Evolutionary conservation across 2,797 vertebrate species (phyloP).

Genomic region (Chloroceryle amazona): DNA sequence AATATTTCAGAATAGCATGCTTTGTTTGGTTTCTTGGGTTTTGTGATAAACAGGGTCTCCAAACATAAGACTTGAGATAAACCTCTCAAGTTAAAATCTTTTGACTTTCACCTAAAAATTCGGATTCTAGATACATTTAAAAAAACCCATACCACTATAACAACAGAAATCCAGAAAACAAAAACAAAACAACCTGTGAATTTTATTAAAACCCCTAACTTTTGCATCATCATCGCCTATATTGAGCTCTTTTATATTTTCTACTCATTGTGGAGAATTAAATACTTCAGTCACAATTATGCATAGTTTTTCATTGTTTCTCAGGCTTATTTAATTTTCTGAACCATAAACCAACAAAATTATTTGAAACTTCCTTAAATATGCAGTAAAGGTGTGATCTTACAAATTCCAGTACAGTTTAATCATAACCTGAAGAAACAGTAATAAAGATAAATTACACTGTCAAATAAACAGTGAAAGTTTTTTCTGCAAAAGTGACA

Average conservation of each 20-base stretch:
- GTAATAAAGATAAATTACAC: neutral
- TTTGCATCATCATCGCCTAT: neutral
- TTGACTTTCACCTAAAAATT: neutral
- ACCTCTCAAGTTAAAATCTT: neutral
- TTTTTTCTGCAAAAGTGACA: neutral
- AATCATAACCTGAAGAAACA: neutral
- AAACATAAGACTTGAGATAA: neutral
- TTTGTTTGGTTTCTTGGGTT: neutral
- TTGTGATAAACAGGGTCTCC: neutral
- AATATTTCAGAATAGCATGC: neutral
- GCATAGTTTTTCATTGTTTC: neutral
- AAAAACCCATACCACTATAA: neutral
- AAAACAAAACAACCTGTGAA: too few species aligned
- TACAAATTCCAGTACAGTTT: neutral
- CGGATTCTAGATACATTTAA: neutral
- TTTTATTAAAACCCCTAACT: neutral
- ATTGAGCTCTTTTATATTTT: neutral
- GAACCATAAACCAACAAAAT: neutral
- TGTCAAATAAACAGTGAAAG: neutral
- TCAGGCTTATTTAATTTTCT: neutral
- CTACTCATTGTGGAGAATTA: neutral
- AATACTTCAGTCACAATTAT: neutral
- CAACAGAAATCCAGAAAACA: fast-evolving
- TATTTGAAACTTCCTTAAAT: neutral
- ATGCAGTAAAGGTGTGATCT: neutral